phyloP scores from a whole-genome alignment of 2,113 vertebrate genomes.

The Thinocorus orbignyianus region DNA sequence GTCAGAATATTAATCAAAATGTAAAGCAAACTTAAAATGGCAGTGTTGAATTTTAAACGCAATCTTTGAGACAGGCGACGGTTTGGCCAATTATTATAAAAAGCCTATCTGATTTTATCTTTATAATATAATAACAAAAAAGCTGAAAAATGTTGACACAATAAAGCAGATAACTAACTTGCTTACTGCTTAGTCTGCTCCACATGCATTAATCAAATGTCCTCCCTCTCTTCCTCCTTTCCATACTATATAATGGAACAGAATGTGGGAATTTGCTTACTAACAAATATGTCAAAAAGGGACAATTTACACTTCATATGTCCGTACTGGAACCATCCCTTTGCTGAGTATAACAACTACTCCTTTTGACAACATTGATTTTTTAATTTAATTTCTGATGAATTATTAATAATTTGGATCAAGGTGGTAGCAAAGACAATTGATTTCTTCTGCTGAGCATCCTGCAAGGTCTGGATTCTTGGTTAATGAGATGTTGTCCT shows the following conservation, averaged over 20 bases:
- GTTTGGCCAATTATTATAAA: neutral
- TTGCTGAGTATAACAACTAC: neutral
- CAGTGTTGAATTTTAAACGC: neutral
- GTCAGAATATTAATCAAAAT: neutral
- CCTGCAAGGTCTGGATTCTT: conserved; percentile 11
- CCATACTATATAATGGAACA: neutral
- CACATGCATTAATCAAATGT: neutral
- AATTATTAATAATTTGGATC: conserved; percentile 71
- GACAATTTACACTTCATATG: neutral
- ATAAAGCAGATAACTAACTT: neutral
- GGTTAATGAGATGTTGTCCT: conserved; percentile 14
- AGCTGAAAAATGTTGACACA: neutral
- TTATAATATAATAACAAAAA: neutral
- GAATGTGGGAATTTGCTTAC: neutral
- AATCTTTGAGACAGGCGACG: neutral
- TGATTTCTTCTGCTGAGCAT: conserved; percentile 62
- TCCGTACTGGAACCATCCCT: neutral
- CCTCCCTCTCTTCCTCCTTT: neutral
- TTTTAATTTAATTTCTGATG: conserved; percentile 60
- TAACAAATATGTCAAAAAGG: neutral
- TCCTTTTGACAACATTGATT: conserved; percentile 49
- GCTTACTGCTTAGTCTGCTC: neutral
- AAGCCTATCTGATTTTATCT: neutral
- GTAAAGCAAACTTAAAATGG: neutral
- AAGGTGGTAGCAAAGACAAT: conserved; percentile 67